Evolutionary conservation across 2,888 invertebrate genomes (phyloP).

Genomic region (Mechanitis messenoides): DNA sequence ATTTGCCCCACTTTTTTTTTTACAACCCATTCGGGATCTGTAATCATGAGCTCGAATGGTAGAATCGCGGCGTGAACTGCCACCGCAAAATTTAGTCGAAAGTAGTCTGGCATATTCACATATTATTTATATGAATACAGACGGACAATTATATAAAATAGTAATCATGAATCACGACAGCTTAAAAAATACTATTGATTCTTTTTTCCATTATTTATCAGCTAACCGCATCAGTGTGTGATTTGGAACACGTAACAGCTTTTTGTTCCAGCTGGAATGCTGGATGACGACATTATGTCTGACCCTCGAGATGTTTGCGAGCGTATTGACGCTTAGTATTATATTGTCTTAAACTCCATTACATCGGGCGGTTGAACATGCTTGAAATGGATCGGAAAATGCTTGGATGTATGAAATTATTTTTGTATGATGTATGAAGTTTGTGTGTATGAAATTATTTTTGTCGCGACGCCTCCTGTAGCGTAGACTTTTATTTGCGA

Average conservation of each 20-base stretch:
- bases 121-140: too few species aligned
- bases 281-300: constrained; percentile 12
- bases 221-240: background rate
- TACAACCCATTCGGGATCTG: too few species aligned
- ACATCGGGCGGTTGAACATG: constrained; percentile 34
- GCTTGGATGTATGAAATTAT: constrained; percentile 58
- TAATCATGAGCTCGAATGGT: too few species aligned
- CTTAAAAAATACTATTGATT: background rate
- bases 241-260: constrained; percentile 5
- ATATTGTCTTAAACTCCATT: constrained; percentile 38
- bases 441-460: constrained; percentile 60
- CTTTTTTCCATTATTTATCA: background rate
- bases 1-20: too few species aligned
- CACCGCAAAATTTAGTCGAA: too few species aligned
- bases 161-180: too few species aligned
- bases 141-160: too few species aligned
- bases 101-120: too few species aligned
- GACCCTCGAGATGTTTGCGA: constrained; percentile 14
- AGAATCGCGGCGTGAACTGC: too few species aligned
- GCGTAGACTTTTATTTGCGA: constrained; percentile 56
- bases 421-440: constrained; percentile 37
- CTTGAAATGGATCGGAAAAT: constrained; percentile 60
- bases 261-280: constrained; percentile 9
- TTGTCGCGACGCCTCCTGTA: constrained; percentile 57
- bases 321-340: constrained; percentile 18